Conservation (phyloP, 1,140 invertebrate species). For the Matsumurasca onukii region DNA sequence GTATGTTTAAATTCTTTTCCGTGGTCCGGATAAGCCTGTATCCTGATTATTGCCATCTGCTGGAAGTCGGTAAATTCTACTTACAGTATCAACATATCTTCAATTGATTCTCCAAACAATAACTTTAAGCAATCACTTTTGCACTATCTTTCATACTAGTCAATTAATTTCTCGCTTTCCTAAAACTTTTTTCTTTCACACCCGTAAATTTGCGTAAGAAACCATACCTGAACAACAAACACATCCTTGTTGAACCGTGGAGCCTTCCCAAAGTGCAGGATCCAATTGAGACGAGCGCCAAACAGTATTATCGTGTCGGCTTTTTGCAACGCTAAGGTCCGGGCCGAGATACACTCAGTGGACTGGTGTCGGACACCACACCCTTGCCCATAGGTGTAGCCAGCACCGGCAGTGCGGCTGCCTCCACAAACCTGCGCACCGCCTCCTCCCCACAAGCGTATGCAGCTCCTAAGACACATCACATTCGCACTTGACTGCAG, state of each 20-base stretch:
- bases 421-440: conserved; percentile 66
- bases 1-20: no score
- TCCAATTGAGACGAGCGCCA: conserved; percentile 95
- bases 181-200: no score
- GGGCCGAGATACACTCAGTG: conserved; percentile 77
- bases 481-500: background rate
- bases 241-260: conserved; percentile 81
- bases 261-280: conserved; percentile 92
- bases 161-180: no score
- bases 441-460: conserved; percentile 76
- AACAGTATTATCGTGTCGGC: conserved; percentile 88
- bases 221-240: conserved; percentile 83
- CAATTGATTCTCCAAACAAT: no score
- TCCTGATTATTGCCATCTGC: no score
- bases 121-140: no score
- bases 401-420: conserved; percentile 80
- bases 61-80: no score
- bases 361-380: conserved; percentile 79
- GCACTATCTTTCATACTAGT: no score
- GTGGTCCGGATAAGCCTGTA: no score
- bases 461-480: conserved; percentile 69
- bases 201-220: no score
- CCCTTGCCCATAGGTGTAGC: conserved; percentile 98
- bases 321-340: conserved; percentile 81
- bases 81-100: no score